Conservation (phyloP, 2,113 vertebrate genomes). For the Regulus satrapa region DNA sequence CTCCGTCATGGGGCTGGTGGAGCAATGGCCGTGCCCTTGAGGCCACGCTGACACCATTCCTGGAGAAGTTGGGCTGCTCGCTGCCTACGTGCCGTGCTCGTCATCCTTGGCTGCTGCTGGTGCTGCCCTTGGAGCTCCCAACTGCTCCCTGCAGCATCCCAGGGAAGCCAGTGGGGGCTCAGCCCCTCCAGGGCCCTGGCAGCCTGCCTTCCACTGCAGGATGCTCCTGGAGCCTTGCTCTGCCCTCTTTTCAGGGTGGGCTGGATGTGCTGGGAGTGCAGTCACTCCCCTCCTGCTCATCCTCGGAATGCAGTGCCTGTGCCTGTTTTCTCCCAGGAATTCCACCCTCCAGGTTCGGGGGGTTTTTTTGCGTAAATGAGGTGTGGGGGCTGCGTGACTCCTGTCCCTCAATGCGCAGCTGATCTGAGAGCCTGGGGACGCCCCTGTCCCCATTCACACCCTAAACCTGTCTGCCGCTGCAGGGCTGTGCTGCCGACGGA, state of each 20-base stretch:
- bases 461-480: neutral
- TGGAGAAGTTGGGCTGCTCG: neutral
- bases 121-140: neutral
- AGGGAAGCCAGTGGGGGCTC: fast-evolving
- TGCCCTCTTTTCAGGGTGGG: neutral
- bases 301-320: neutral
- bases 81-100: fast-evolving
- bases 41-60: neutral
- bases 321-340: neutral
- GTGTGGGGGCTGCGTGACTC: neutral
- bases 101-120: neutral
- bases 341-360: neutral
- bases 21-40: fast-evolving
- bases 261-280: neutral
- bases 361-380: neutral
- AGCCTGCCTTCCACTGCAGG: neutral
- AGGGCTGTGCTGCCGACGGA: neutral
- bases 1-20: neutral
- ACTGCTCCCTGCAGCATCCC: neutral
- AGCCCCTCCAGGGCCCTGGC: neutral
- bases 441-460: neutral
- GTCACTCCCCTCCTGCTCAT: neutral
- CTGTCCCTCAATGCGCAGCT: neutral
- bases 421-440: neutral
- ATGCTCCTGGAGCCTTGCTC: neutral